Evolutionary conservation across 2,888 invertebrate genomes (phyloP).

Genomic region (Phytoseiulus persimilis): DNA sequence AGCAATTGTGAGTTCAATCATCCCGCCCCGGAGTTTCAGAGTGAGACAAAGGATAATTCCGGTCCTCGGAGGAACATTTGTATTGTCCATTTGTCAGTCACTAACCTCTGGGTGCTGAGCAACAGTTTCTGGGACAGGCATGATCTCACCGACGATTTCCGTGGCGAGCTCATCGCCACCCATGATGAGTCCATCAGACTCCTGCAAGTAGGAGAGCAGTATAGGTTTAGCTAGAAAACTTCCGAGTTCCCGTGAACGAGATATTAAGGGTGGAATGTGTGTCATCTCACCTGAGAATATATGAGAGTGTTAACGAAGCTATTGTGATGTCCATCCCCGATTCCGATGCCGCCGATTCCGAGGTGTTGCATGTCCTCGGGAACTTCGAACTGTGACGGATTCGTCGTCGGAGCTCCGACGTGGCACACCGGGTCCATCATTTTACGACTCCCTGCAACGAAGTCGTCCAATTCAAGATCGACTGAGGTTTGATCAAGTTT

Average conservation of each 20-base stretch:
- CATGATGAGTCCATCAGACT: slow-evolving; percentile 30
- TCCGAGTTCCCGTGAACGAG: too few relatives aligned
- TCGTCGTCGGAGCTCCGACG: neutral
- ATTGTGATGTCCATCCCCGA: slow-evolving; percentile 19
- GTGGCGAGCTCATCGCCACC: slow-evolving; percentile 25
- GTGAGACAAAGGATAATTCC: neutral
- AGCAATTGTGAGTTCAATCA: neutral
- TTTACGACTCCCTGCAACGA: neutral
- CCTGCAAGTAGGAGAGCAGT: neutral
- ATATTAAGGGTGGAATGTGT: neutral
- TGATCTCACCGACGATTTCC: slow-evolving; percentile 31
- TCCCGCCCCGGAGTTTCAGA: neutral
- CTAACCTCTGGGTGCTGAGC: slow-evolving; percentile 36
- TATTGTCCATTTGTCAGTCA: neutral
- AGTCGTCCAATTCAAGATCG: too few relatives aligned
- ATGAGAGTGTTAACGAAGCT: slow-evolving; percentile 35
- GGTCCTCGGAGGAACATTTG: neutral
- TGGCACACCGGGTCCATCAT: slow-evolving; percentile 33
- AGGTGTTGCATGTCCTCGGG: slow-evolving; percentile 36
- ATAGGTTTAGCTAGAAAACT: too few relatives aligned
- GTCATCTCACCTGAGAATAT: slow-evolving; percentile 14
- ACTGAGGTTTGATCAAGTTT: too few relatives aligned
- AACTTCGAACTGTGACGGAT: slow-evolving; percentile 11
- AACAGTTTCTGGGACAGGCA: slow-evolving; percentile 32
- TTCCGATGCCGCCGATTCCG: slow-evolving; percentile 26